These are phyloP conservation scores for Holothuria leucospilota DNA, from an alignment of 53 echinoderm and acorn worm species.

Conservation along the genomic window DNA sequence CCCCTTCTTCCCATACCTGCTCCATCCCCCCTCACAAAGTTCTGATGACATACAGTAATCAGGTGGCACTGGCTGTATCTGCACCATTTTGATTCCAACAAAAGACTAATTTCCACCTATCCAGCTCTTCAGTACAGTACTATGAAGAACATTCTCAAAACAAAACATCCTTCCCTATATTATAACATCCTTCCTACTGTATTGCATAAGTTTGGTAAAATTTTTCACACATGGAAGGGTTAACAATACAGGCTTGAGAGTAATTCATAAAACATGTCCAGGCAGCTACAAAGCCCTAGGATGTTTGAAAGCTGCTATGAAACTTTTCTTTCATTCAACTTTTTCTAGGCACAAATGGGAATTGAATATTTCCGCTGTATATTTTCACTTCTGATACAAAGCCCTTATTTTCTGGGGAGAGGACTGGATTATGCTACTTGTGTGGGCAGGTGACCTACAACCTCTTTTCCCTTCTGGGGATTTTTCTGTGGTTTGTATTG, in stretches of 20 bases:
- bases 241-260: background rate
- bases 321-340: conserved; percentile 30
- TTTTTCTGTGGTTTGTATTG: conserved; percentile 28
- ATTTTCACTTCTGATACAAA: conserved; percentile 22
- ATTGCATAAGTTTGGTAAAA: no score
- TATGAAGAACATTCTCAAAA: no score
- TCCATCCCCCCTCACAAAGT: no score
- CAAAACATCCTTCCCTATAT: no score
- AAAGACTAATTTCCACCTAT: no score
- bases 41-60: no score
- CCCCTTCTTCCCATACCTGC: no score
- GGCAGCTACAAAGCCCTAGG: conserved; percentile 26
- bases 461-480: conserved; percentile 30
- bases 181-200: no score
- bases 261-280: conserved; percentile 45
- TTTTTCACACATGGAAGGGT: no score
- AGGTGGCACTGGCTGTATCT: no score
- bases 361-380: conserved; percentile 47
- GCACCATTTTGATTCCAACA: no score
- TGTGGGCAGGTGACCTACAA: conserved; percentile 42
- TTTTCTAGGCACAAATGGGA: conserved; percentile 36
- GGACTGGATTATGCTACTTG: conserved; percentile 38
- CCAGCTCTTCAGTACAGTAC: no score
- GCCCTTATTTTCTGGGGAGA: conserved; percentile 15
- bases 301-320: conserved; percentile 37